phyloP scores from a whole-genome alignment of 2,888 invertebrate species.

The Meloe dianella region DNA sequence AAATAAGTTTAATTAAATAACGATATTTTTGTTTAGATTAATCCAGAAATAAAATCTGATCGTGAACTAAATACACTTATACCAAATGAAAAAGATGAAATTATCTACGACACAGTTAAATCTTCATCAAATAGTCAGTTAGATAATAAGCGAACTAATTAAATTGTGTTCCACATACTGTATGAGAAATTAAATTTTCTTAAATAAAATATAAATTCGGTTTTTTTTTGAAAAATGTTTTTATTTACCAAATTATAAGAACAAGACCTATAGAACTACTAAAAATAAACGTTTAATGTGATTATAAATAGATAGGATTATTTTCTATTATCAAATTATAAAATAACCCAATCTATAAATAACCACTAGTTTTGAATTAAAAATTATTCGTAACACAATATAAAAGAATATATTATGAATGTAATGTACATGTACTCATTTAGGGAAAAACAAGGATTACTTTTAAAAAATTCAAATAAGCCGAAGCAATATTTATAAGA shows the following conservation, averaged over 20 bases:
- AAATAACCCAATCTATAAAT: background rate
- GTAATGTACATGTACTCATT: too few relatives aligned
- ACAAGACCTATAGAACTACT: background rate
- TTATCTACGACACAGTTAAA: conserved; percentile 41
- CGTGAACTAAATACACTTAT: conserved; percentile 37
- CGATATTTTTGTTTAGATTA: conserved; percentile 25
- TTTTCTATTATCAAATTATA: background rate
- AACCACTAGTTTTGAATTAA: too few relatives aligned
- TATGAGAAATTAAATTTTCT: conserved; percentile 11
- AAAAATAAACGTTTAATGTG: background rate
- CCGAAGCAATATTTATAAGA: too few relatives aligned
- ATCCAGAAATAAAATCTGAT: conserved; percentile 26
- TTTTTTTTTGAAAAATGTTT: background rate
- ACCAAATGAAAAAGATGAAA: conserved; percentile 48
- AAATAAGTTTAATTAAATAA: background rate
- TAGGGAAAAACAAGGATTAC: too few relatives aligned
- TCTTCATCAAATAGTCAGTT: background rate
- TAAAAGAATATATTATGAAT: too few relatives aligned
- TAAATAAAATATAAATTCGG: background rate
- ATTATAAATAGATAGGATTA: background rate
- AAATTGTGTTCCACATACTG: conserved; percentile 13
- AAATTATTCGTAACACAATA: too few relatives aligned
- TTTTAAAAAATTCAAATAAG: too few relatives aligned
- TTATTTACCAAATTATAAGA: conserved; percentile 5
- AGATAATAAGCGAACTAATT: background rate